Evolutionary conservation across 2,797 vertebrate genomes (phyloP).

Genomic region (Malurus splendens): DNA sequence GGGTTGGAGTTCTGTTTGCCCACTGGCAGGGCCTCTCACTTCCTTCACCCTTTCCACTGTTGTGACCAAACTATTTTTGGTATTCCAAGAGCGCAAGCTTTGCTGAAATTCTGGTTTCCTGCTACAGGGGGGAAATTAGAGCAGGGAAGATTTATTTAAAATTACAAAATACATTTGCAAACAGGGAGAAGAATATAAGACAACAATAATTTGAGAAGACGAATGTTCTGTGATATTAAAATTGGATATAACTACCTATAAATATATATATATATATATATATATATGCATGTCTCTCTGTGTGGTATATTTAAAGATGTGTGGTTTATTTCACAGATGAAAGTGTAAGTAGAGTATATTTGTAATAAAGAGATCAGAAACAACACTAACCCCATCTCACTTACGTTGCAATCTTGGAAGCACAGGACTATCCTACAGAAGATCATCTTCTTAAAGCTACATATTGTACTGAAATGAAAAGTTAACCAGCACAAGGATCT

Average conservation of each 20-base stretch:
- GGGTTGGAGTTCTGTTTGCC: not conserved
- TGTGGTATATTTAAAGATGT: not conserved
- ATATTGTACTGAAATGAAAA: not conserved
- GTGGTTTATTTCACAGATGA: conserved; percentile 12
- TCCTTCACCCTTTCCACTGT: conserved; percentile 42
- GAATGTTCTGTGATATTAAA: not conserved
- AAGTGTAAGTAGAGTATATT: not conserved
- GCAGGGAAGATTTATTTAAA: not conserved
- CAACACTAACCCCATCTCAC: not conserved
- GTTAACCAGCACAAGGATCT: not conserved
- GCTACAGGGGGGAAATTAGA: not conserved
- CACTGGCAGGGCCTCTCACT: conserved; percentile 3
- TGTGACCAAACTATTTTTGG: conserved; percentile 43
- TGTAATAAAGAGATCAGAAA: not conserved
- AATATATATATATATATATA: not conserved
- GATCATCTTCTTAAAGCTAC: not conserved
- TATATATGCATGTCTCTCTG: not conserved
- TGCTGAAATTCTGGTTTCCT: conserved; percentile 42
- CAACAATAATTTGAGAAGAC: not conserved
- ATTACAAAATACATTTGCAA: conserved; percentile 8
- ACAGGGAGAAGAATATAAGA: not conserved
- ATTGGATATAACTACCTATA: not conserved
- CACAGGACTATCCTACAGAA: not conserved
- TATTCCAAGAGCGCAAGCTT: conserved; percentile 27
- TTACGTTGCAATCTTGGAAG: not conserved